Percentiles rank a stretch among this genome's conserved stretches.
Conservation (phyloP, 2,888 invertebrate genomes). For the Andrena marginata region DNA sequence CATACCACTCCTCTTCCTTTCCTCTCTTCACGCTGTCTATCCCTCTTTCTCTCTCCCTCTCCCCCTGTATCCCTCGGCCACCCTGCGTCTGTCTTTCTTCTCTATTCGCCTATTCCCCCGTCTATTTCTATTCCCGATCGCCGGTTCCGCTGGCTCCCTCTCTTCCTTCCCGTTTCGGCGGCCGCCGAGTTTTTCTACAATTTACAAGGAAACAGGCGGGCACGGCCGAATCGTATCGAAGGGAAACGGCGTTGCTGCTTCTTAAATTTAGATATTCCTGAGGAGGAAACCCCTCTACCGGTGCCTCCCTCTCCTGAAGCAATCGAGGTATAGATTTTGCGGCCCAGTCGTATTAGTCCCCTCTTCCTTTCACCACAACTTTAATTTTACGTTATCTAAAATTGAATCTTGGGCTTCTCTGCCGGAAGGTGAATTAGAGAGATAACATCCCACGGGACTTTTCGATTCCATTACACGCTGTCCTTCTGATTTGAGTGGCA, state of each 20-base stretch:
- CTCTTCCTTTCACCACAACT: background rate
- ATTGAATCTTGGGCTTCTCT: no score
- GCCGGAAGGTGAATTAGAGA: no score
- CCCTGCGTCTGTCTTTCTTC: slow-evolving; percentile 32
- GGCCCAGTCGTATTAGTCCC: no score
- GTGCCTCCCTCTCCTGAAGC: slow-evolving; percentile 10
- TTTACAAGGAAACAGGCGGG: slow-evolving; percentile 64
- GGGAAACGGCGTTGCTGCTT: slow-evolving; percentile 71
- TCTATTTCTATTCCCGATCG: slow-evolving; percentile 53
- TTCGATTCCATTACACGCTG: no score
- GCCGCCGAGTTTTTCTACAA: slow-evolving; percentile 40
- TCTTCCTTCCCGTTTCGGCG: background rate
- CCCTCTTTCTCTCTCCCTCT: slow-evolving; percentile 10
- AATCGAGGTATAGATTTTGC: slow-evolving; percentile 8
- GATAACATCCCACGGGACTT: no score
- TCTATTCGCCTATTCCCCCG: slow-evolving; percentile 40
- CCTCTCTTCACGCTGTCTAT: background rate
- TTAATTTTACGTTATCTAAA: no score
- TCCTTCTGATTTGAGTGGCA: no score
- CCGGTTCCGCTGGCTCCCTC: slow-evolving; percentile 7
- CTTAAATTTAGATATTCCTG: slow-evolving; percentile 80
- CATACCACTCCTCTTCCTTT: slow-evolving; percentile 56
- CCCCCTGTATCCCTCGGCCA: background rate
- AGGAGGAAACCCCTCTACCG: slow-evolving; percentile 44
- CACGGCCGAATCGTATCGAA: slow-evolving; percentile 65